Evolutionary conservation across 2,888 invertebrate genomes (phyloP).

Genomic region (Stenoptilia bipunctidactyla): DNA sequence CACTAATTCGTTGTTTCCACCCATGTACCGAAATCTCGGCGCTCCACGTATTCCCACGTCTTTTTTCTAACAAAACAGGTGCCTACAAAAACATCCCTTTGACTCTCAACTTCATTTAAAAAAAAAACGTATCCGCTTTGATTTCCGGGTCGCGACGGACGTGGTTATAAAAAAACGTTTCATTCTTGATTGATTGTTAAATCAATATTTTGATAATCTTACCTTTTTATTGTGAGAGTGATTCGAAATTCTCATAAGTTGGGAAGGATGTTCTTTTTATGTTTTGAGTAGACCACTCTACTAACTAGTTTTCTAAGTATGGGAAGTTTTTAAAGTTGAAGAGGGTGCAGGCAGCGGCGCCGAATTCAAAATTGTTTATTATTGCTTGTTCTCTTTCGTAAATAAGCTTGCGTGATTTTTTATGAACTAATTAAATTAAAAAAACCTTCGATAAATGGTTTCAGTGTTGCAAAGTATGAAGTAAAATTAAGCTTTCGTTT

Average conservation of each 20-base stretch:
- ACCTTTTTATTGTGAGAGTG: conserved; percentile 29
- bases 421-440: too few relatives aligned
- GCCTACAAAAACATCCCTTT: conserved; percentile 49
- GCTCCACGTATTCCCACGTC: conserved; percentile 26
- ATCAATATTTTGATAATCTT: conserved; percentile 38
- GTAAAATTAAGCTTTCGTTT: too few relatives aligned
- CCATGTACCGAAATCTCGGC: conserved; percentile 3
- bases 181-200: conserved; percentile 32
- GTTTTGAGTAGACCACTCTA: too few relatives aligned
- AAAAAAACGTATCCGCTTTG: conserved; percentile 41
- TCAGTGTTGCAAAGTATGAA: too few relatives aligned
- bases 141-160: conserved; percentile 52
- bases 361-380: too few relatives aligned
- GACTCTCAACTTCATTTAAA: conserved; percentile 16
- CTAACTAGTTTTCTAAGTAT: too few relatives aligned
- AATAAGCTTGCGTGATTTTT: too few relatives aligned
- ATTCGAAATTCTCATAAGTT: conserved; percentile 7
- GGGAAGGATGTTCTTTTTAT: conserved; percentile 6
- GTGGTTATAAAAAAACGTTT: conserved; percentile 30
- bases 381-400: too few relatives aligned
- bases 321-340: too few relatives aligned
- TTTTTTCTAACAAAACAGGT: conserved; percentile 57
- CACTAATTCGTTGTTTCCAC: too few relatives aligned
- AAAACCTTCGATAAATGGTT: too few relatives aligned
- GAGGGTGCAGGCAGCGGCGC: too few relatives aligned